Conservation (phyloP, 2,797 vertebrate species). For the Cossypha caffra region DNA sequence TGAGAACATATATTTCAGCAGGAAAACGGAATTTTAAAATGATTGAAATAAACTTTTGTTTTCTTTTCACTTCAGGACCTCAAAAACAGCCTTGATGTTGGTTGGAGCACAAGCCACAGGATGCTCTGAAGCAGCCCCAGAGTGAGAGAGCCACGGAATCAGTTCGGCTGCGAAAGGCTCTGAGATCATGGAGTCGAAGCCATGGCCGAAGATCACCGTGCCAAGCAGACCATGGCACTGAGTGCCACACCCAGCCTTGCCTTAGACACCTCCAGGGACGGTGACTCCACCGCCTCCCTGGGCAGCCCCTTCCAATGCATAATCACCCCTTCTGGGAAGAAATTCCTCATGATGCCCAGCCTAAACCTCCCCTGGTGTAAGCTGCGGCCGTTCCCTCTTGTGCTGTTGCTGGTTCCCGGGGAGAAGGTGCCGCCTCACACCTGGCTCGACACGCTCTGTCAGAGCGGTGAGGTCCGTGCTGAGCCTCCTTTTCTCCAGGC, state of each 20-base stretch:
- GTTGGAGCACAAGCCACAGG: background rate
- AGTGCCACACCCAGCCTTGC: rapidly evolving
- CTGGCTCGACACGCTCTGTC: background rate
- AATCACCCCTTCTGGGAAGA: background rate
- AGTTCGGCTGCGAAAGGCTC: rapidly evolving
- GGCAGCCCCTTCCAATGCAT: background rate
- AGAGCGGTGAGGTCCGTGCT: rapidly evolving
- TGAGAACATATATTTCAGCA: background rate
- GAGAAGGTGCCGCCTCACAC: rapidly evolving
- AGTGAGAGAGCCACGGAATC: background rate
- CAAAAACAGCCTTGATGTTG: background rate
- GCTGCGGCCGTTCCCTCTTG: rapidly evolving
- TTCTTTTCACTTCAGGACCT: background rate
- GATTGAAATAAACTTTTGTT: background rate
- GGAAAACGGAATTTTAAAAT: background rate
- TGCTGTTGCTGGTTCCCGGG: background rate
- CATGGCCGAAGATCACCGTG: rapidly evolving
- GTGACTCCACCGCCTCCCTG: background rate
- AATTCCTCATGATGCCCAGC: background rate
- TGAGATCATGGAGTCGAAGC: background rate
- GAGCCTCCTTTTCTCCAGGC: background rate
- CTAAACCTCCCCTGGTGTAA: background rate
- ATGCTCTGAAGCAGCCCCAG: background rate
- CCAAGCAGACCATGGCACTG: background rate
- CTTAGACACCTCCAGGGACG: background rate